A percentile compares a stretch with the other conserved stretches of the same genome.
These are phyloP conservation scores for Drosophila antonietae DNA, from an alignment of 2,888 invertebrate genomes.

Conservation along the genomic window DNA sequence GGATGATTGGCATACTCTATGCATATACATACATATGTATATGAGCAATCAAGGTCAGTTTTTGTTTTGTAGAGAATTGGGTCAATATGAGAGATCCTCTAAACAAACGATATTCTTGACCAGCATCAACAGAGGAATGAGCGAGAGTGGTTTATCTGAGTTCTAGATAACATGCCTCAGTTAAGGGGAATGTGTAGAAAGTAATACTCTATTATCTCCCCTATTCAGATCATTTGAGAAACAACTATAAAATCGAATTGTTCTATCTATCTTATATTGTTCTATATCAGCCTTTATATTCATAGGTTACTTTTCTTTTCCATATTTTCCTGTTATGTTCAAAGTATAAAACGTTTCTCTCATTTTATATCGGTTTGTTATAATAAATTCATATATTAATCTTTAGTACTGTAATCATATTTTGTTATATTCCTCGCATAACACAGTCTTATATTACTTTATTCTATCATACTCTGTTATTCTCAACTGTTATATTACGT, in stretches of 20 bases:
- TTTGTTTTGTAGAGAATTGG: not conserved
- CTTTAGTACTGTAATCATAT: not conserved
- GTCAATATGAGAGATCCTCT: not conserved
- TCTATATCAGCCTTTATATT: not conserved
- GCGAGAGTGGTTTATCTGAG: too few species aligned
- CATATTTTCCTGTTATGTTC: not conserved
- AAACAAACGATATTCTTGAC: not conserved
- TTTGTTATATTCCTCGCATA: not conserved
- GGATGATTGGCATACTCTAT: constrained; percentile 35
- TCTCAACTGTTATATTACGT: not conserved
- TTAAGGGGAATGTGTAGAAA: not conserved
- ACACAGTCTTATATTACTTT: not conserved
- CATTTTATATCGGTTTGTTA: not conserved
- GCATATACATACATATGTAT: not conserved
- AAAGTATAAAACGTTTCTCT: too few species aligned
- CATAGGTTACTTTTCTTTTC: not conserved
- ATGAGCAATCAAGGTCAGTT: constrained; percentile 17
- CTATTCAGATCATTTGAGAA: not conserved
- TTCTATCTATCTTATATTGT: not conserved
- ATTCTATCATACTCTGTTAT: not conserved
- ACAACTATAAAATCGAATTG: not conserved
- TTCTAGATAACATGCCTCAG: not conserved
- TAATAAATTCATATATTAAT: not conserved
- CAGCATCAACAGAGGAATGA: not conserved
- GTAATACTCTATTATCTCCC: too few species aligned